phyloP scores from a whole-genome alignment of 2,113 vertebrate species.

The Neoarius graeffei region DNA sequence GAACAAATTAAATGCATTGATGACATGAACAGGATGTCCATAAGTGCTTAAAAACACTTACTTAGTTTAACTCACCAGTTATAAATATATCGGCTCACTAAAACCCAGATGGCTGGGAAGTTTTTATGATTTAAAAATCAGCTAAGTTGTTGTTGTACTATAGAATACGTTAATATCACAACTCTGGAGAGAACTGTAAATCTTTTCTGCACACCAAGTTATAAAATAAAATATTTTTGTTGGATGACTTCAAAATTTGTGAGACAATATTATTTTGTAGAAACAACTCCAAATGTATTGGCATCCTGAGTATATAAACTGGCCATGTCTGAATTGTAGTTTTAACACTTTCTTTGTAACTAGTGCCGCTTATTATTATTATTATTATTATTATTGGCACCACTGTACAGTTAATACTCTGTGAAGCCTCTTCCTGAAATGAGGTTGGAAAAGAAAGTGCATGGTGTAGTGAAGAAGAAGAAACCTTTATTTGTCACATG shows the following conservation, averaged over 20 bases:
- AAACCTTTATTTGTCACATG: too few relatives aligned
- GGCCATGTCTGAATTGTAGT: neutral
- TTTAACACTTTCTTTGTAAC: neutral
- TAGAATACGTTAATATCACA: neutral
- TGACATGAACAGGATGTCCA: neutral
- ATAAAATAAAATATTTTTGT: constrained; percentile 4
- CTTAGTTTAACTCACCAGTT: neutral
- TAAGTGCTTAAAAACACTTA: too few relatives aligned
- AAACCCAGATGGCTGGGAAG: neutral
- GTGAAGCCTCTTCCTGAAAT: too few relatives aligned
- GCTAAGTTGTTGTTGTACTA: neutral
- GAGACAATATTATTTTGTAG: neutral
- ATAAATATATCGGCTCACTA: neutral
- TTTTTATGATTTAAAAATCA: neutral
- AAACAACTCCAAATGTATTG: neutral
- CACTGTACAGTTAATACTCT: too few relatives aligned
- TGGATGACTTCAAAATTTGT: neutral
- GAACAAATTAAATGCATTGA: neutral
- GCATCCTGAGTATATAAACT: neutral
- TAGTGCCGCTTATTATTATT: neutral
- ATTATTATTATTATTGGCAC: too few relatives aligned
- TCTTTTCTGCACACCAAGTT: neutral
- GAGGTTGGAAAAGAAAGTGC: too few relatives aligned
- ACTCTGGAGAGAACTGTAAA: neutral
- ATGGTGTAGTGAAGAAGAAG: too few relatives aligned